Conservation (phyloP, 2,888 invertebrate species). For the Oasisia sp. region DNA sequence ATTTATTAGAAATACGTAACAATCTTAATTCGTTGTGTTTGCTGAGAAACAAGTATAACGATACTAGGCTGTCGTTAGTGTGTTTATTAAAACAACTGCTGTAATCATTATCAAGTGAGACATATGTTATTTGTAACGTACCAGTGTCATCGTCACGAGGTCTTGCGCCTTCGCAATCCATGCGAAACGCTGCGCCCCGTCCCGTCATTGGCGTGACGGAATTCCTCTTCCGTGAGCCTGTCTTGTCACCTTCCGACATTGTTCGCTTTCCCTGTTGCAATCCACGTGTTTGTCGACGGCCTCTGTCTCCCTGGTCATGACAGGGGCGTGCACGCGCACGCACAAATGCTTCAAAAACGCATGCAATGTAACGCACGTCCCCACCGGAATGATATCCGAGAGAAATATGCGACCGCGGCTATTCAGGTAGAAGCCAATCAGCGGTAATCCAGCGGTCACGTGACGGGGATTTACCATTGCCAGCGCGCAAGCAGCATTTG, state of each 20-base stretch:
- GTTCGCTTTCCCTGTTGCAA: neutral
- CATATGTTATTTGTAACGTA: neutral
- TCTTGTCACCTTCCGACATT: neutral
- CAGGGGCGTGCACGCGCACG: neutral
- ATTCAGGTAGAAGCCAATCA: slow-evolving; percentile 9
- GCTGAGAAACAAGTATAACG: too few relatives aligned
- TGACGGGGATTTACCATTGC: neutral
- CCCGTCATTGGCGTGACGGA: neutral
- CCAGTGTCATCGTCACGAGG: neutral
- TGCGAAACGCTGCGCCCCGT: neutral
- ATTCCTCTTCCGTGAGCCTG: neutral
- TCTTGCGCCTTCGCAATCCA: neutral
- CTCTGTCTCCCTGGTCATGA: neutral
- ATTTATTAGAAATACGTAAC: too few relatives aligned
- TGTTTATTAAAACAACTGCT: too few relatives aligned
- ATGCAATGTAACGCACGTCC: neutral
- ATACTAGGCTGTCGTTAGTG: too few relatives aligned
- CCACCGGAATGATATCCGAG: neutral
- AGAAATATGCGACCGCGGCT: slow-evolving; percentile 3
- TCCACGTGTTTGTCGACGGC: neutral
- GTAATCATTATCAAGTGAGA: too few relatives aligned
- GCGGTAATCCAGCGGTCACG: neutral
- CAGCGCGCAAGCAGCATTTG: neutral
- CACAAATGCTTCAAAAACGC: neutral
- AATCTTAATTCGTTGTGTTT: too few relatives aligned